Conservation (phyloP, 2,888 invertebrate species). For the Cotesia congregata region DNA sequence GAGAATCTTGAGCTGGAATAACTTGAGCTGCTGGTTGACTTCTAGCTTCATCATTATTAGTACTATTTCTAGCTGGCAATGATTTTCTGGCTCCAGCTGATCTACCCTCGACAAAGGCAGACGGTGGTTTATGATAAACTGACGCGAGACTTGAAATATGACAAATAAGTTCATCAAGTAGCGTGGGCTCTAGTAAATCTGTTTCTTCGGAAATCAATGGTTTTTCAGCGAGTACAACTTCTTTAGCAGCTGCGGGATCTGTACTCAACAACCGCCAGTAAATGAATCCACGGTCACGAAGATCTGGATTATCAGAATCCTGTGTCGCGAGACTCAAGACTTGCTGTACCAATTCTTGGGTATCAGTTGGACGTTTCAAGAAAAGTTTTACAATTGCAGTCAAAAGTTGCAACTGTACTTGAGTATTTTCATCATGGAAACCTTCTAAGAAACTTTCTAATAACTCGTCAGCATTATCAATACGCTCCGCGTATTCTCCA, state of each 20-base stretch:
- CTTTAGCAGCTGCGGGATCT: constrained; percentile 99
- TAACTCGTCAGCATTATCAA: constrained; percentile 98
- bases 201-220: constrained; percentile 99
- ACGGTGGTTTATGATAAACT: constrained; percentile 99
- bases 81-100: constrained; percentile 85
- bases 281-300: constrained; percentile 98
- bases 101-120: constrained; percentile 95
- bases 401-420: constrained; percentile 95
- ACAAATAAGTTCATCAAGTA: constrained; percentile 97
- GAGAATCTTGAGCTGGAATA: constrained; percentile 86
- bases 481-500: constrained; percentile 99
- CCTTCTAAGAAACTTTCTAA: constrained; percentile 98
- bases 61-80: constrained; percentile 75
- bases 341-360: constrained; percentile 98
- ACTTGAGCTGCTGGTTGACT: constrained; percentile 70
- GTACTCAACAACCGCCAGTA: constrained; percentile 99
- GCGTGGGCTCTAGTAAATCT: constrained; percentile 95
- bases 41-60: constrained; percentile 61
- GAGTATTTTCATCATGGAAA: constrained; percentile 96
- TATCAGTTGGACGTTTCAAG: constrained; percentile 97
- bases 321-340: constrained; percentile 90
- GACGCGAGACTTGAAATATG: constrained; percentile 98
- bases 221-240: constrained; percentile 98
- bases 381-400: constrained; percentile 99
- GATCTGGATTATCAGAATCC: constrained; percentile 98